Percentiles rank a stretch among this genome's conserved stretches.
These are phyloP conservation scores for Lycophotia porphyrea DNA, from an alignment of 2,888 invertebrate species.

Conservation along the genomic window DNA sequence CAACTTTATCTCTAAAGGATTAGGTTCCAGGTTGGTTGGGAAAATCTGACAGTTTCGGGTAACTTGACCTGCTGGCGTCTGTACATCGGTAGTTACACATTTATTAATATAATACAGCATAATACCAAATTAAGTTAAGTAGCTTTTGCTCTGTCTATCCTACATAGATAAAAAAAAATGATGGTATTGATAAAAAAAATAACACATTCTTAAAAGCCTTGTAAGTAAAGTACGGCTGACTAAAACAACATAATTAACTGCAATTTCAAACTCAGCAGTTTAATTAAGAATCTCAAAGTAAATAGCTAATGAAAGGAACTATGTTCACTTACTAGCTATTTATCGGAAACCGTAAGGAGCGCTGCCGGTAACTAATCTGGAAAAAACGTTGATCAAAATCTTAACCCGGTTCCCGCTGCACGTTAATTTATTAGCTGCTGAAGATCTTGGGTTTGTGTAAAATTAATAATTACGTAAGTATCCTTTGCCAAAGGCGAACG, in stretches of 20 bases:
- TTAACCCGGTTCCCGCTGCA: conserved; percentile 60
- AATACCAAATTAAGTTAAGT: neutral
- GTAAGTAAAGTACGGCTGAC: neutral
- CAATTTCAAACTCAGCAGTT: neutral
- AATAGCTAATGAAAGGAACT: conserved; percentile 19
- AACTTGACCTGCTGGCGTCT: too few species aligned
- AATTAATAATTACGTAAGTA: conserved; percentile 67
- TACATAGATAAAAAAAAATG: neutral
- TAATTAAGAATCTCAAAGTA: conserved; percentile 33
- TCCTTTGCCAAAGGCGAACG: conserved; percentile 13
- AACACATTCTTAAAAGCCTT: neutral
- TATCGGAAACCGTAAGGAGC: conserved; percentile 36
- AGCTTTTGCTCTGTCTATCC: neutral
- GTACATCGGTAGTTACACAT: neutral
- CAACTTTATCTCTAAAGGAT: too few species aligned
- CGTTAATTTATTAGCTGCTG: conserved; percentile 66
- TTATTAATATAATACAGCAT: neutral
- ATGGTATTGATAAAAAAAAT: neutral
- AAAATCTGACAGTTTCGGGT: too few species aligned
- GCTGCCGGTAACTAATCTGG: conserved; percentile 43
- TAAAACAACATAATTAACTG: conserved; percentile 6
- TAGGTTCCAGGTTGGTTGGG: too few species aligned
- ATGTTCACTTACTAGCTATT: conserved; percentile 28
- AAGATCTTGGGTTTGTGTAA: conserved; percentile 53
- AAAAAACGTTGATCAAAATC: conserved; percentile 62